Conservation (phyloP, 2,797 vertebrate species). For the Rhynchonycteris naso region DNA sequence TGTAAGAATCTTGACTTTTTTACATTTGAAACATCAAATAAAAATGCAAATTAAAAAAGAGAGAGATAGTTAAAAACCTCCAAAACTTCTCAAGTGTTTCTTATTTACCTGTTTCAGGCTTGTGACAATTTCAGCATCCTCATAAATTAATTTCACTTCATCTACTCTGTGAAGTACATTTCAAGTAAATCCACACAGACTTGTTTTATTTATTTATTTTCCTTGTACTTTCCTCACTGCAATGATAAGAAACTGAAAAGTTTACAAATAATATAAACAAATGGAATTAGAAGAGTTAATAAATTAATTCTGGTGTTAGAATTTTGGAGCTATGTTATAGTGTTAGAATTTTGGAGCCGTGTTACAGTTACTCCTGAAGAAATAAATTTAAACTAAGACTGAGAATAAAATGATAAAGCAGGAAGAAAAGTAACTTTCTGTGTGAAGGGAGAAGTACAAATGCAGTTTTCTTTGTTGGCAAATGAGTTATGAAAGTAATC, state of each 20-base stretch:
- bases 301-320: not conserved
- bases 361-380: not conserved
- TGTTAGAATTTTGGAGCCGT: not conserved
- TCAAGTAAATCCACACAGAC: not conserved
- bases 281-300: constrained; percentile 21
- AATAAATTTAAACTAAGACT: constrained; percentile 47
- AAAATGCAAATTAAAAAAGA: constrained; percentile 81
- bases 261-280: not conserved
- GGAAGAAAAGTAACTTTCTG: constrained; percentile 41
- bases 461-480: constrained; percentile 48
- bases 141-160: not conserved
- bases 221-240: constrained; percentile 14
- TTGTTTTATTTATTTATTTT: constrained; percentile 23
- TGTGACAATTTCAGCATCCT: not conserved
- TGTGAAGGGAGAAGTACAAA: constrained; percentile 31
- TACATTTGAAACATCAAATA: constrained; percentile 87
- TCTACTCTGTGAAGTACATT: constrained; percentile 37
- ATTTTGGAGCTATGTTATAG: constrained; percentile 2
- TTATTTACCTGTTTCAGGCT: not conserved
- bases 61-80: not conserved
- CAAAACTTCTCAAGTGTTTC: not conserved
- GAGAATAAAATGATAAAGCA: constrained; percentile 8
- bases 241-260: not conserved
- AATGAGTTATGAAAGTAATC: constrained; percentile 52
- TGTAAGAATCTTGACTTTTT: constrained; percentile 89